Evolutionary conservation across 2,113 vertebrate species (phyloP).

Genomic region (Thermophis baileyi): DNA sequence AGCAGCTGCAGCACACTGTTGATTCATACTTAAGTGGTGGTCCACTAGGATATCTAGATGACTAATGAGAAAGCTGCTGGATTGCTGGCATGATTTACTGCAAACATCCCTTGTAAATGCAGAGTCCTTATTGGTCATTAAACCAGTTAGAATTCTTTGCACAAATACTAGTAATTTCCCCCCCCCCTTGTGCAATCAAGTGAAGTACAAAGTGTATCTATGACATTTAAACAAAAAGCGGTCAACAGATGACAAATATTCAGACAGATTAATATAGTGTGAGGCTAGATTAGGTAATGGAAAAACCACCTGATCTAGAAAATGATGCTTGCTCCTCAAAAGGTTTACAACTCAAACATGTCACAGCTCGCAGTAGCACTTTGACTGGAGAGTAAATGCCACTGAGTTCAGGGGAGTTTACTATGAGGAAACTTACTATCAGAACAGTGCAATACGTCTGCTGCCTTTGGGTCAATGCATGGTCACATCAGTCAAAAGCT

Average conservation of each 20-base stretch:
- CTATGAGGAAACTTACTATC: background rate
- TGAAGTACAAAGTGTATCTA: background rate
- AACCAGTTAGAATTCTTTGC: conserved; percentile 14
- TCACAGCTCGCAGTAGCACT: background rate
- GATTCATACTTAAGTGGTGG: background rate
- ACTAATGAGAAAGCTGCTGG: background rate
- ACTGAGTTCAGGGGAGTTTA: background rate
- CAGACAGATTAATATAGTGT: background rate
- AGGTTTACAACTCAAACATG: background rate
- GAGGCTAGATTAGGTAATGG: background rate
- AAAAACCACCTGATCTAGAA: background rate
- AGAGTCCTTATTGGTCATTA: background rate
- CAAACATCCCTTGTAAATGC: background rate
- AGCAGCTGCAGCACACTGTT: background rate
- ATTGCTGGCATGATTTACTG: background rate
- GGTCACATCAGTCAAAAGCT: background rate
- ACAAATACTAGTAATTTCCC: background rate
- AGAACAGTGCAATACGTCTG: background rate
- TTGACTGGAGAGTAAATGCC: background rate
- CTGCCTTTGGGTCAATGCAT: background rate
- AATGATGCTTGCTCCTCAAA: background rate
- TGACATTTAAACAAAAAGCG: conserved; percentile 15
- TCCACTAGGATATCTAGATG: background rate
- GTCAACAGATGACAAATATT: background rate
- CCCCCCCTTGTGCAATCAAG: background rate